A percentile compares a stretch with the other conserved stretches of the same genome.
phyloP scores from a whole-genome alignment of 2,113 vertebrate species.

The Gymnarchus niloticus region DNA sequence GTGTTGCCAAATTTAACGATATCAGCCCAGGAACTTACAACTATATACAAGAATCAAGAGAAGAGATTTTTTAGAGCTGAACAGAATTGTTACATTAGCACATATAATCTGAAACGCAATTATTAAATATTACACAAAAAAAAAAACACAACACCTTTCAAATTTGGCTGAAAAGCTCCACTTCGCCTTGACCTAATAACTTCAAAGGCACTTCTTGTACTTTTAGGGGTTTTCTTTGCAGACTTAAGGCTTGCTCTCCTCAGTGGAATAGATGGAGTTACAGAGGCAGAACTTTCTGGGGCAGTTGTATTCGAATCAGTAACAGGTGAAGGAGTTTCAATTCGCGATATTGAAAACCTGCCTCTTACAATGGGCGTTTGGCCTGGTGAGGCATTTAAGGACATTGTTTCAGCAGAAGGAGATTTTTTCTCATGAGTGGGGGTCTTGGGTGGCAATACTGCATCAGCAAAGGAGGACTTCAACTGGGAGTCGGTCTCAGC shows the following conservation, averaged over 20 bases:
- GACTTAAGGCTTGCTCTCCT: slow-evolving; percentile 49
- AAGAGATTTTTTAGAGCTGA: neutral
- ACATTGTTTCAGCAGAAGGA: neutral
- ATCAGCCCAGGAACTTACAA: slow-evolving; percentile 69
- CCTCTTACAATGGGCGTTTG: slow-evolving; percentile 45
- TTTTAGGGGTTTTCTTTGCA: slow-evolving; percentile 45
- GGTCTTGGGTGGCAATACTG: slow-evolving; percentile 20
- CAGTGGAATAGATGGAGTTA: slow-evolving; percentile 36
- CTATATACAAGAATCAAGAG: slow-evolving; percentile 45
- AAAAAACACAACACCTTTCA: slow-evolving; percentile 67
- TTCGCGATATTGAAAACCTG: slow-evolving; percentile 67
- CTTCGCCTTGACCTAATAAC: slow-evolving; percentile 60
- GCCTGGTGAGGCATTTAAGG: neutral
- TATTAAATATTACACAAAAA: neutral
- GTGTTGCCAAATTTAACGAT: slow-evolving; percentile 71
- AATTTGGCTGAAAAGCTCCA: slow-evolving; percentile 70
- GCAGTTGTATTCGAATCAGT: slow-evolving; percentile 27
- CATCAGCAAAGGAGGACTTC: neutral
- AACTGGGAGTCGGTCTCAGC: neutral
- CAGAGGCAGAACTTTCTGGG: fast-evolving
- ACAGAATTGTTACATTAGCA: too few relatives aligned
- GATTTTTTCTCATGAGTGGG: slow-evolving; percentile 24
- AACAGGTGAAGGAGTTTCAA: slow-evolving; percentile 52
- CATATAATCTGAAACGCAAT: too few relatives aligned
- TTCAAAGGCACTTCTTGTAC: slow-evolving; percentile 46